Conservation (phyloP, 2,888 invertebrate species). For the Oxytorus armatus region DNA sequence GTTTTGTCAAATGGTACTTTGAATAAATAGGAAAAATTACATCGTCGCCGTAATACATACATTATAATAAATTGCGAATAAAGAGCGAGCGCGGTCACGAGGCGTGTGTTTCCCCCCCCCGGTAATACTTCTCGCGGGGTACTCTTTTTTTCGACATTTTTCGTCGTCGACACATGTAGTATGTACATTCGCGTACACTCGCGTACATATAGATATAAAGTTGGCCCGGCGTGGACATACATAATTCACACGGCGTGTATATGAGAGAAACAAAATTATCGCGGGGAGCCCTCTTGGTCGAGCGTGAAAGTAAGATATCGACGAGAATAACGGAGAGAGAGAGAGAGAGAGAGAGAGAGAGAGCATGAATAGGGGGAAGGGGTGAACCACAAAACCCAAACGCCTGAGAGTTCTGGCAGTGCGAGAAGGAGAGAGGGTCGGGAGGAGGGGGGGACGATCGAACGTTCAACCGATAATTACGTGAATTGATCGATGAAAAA, state of each 20-base stretch:
- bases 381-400: conserved; percentile 10
- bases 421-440: too few relatives aligned
- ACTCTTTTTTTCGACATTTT: too few relatives aligned
- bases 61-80: conserved; percentile 47
- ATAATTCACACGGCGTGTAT: conserved; percentile 73
- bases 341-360: conserved; percentile 8
- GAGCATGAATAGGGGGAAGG: background rate
- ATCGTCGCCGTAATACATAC: background rate
- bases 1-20: conserved; percentile 15
- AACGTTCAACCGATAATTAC: conserved; percentile 63
- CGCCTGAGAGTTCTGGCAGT: too few relatives aligned
- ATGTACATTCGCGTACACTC: conserved; percentile 38
- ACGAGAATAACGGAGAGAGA: conserved; percentile 25
- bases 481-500: conserved; percentile 63
- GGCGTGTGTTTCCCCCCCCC: conserved; percentile 48
- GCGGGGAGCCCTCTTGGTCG: conserved; percentile 36
- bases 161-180: conserved; percentile 3
- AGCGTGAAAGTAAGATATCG: conserved; percentile 66
- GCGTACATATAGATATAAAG: conserved; percentile 57
- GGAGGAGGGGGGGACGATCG: conserved; percentile 36
- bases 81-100: conserved; percentile 37
- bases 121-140: conserved; percentile 26
- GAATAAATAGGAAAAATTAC: background rate
- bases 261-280: conserved; percentile 63
- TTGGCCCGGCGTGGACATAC: conserved; percentile 48